Base-by-base conservation (phyloP, 2,797 vertebrate genomes). In the Acrocephalus scirpaceus region DNA sequence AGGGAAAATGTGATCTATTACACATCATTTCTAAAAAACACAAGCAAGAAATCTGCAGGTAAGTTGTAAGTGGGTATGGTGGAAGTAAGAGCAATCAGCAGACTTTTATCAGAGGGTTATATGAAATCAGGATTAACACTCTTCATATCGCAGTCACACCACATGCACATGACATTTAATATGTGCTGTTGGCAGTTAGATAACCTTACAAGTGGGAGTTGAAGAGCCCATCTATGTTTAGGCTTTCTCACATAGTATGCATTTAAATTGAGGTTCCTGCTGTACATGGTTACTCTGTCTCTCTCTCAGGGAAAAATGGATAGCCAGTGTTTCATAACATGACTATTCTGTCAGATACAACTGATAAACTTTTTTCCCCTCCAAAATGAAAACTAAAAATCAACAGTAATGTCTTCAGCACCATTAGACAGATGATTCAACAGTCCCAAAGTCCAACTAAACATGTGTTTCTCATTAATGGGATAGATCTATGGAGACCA, bases 111-210 rank as follows among this genome's bases (percentile, higher is more conserved):
- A 74, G 70, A 75, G 27, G 14, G 20, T 83, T 88, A 70, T 87
- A 71, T 92, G 61, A 92, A 93, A 89, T 90, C 91, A 65, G 65
- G 72, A 90, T 94, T 95, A 93, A 74, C 91, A 84, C 79, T 91
- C 44, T 74, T 66, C 66, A 65, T 90, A 93, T 95, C 7, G 0
- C 76, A 90, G 70, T 65, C 65, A 78, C 73, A 95, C 62, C 65
- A 75, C 51, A 25, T 38, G 67, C 79, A 86, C 65, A 80, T 94
- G 92, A 91, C 89, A 77, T 92, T 90, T 86, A 90, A 67, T 93
- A 91, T 79, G 84, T 95, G 72, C 82, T 90, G 76, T 88, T 96
- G 86, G 90, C 93, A 96, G 87, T 29, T 51, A 93, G 96, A 95
- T 95, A 96, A 95, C 83, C 88, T 86, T 76, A 72, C n/a, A 95